phyloP scores from a whole-genome alignment of 2,888 invertebrate genomes.

The Chironomus tentans region DNA sequence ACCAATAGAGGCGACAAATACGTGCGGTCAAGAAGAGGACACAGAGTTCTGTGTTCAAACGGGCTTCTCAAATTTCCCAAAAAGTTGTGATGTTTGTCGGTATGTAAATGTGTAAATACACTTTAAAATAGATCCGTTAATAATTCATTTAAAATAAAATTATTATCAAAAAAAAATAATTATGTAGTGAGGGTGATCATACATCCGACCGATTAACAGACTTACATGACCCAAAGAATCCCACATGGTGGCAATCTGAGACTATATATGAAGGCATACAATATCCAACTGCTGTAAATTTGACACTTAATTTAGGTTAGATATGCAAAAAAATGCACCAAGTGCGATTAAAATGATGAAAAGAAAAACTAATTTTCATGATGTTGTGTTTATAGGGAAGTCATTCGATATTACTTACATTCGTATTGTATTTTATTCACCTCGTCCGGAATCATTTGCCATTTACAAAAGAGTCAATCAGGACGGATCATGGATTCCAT shows the following conservation, averaged over 20 bases:
- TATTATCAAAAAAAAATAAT: conserved; percentile 32
- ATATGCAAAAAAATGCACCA: conserved; percentile 22
- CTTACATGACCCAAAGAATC: conserved; percentile 78
- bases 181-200: conserved; percentile 47
- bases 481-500: conserved; percentile 76
- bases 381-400: conserved; percentile 60
- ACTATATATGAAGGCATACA: conserved; percentile 93
- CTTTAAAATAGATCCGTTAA: too few species aligned
- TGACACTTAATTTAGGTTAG: conserved; percentile 79
- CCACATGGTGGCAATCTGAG: conserved; percentile 97
- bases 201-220: conserved; percentile 77
- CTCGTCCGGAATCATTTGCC: conserved; percentile 94
- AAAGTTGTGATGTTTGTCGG: conserved; percentile 74
- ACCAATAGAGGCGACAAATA: conserved; percentile 87
- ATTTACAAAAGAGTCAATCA: conserved; percentile 79
- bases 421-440: conserved; percentile 85
- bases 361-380: background rate
- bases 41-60: conserved; percentile 89
- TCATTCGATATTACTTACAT: conserved; percentile 97
- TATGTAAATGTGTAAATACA: conserved; percentile 34
- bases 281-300: conserved; percentile 83
- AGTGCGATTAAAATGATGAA: background rate
- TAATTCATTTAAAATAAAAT: conserved; percentile 29
- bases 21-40: conserved; percentile 79
- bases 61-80: conserved; percentile 58